phyloP scores from a whole-genome alignment of 2,797 vertebrate genomes.

The Typhlichthys eigenmanni region DNA sequence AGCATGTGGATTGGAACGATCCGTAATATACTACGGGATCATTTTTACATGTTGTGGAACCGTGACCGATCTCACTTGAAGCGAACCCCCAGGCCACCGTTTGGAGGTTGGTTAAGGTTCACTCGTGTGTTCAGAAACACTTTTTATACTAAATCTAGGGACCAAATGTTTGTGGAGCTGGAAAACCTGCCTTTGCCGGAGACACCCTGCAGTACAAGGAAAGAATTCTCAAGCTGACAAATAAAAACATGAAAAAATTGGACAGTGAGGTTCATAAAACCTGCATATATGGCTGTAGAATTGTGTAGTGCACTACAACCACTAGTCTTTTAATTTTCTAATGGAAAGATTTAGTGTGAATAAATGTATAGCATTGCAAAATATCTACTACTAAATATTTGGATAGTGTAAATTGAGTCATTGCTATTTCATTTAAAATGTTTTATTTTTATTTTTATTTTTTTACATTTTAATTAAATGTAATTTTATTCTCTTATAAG shows the following conservation, averaged over 20 bases:
- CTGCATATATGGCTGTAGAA: too few species aligned
- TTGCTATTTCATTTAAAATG: constrained; percentile 5
- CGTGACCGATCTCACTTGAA: too few species aligned
- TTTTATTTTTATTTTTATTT: constrained; percentile 7
- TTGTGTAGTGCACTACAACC: background rate
- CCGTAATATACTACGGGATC: background rate
- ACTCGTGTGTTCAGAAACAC: too few species aligned
- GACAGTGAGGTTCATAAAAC: too few species aligned
- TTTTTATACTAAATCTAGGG: too few species aligned
- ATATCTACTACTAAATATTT: background rate
- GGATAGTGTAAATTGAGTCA: constrained; percentile 16
- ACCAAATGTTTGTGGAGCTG: background rate
- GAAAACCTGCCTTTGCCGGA: too few species aligned
- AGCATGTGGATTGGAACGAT: background rate
- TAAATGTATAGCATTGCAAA: background rate
- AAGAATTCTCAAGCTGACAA: background rate
- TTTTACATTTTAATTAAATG: background rate
- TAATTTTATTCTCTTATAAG: background rate
- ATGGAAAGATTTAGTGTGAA: constrained; percentile 5
- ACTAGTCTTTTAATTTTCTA: constrained; percentile 4
- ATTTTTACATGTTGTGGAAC: background rate
- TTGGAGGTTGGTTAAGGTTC: too few species aligned
- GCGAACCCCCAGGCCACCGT: too few species aligned
- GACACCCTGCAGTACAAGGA: background rate
- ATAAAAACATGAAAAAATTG: too few species aligned